Base-by-base conservation (phyloP, 2,113 vertebrate species). In the Chaetodon trifascialis region DNA sequence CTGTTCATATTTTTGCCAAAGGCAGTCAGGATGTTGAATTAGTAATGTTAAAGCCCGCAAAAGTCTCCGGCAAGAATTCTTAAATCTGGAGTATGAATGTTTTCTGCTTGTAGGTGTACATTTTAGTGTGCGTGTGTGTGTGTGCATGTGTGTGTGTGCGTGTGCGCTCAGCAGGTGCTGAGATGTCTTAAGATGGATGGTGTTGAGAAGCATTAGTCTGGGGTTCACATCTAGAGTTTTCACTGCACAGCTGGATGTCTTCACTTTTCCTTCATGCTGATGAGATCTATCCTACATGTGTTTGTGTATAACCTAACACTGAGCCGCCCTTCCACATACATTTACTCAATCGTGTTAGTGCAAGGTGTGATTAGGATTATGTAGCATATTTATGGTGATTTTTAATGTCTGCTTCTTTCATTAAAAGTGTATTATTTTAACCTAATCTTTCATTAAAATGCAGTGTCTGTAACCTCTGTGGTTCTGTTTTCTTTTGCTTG, bases 381-480 rank as follows among this genome's bases (percentile, higher is more conserved):
- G 90, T 92, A 94, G 94, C 91, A 92, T 93, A 92, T 93, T 93
- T 93, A 93, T 93, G 91, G 89, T 90, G 89, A 90, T 88, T 90
- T 91, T 73, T 74, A 82, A 79, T 86, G 87, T 90, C 82, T 88
- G 89, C 90, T 90, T 94, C 80, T 91, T 87, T 90, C 85, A 92
- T 95, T 93, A 89, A 94, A 60, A 92, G 68, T 94, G 85, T 90
- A 86, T 94, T 91, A 90, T 93, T 92, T 95, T 91, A 93, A 89
- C 82, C 79, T 88, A 76, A 87, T 86, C 72, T 94, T 89, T 93
- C 92, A 92, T 89, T 94, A 94, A 93, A 95, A 84, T 90, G 75
- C 84, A 80, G 80, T 80, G 73, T 84, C 75, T 87, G 79, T 86
- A 85, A 69, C 2, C 9, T 59, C 25, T 59, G 25, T n/a, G 6